Conservation (phyloP, 2,113 vertebrate genomes). For the Sceloporus tristichus region DNA sequence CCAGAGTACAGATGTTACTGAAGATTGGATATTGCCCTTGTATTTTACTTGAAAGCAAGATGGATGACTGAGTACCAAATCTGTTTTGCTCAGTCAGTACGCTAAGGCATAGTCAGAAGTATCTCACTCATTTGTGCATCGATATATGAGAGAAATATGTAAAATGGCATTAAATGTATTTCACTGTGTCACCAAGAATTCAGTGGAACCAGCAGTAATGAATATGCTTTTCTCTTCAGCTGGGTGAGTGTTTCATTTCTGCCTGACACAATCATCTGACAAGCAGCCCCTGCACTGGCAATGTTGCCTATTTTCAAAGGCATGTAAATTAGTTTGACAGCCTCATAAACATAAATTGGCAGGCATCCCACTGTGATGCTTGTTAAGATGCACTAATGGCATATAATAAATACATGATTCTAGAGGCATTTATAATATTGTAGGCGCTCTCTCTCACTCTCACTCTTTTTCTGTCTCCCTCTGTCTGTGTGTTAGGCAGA, state of each 20-base stretch:
- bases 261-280: slow-evolving; percentile 83
- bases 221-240: slow-evolving; percentile 78
- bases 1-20: slow-evolving; percentile 51
- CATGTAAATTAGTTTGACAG: slow-evolving; percentile 86
- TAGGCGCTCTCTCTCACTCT: neutral
- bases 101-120: slow-evolving; percentile 66
- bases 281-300: slow-evolving; percentile 77
- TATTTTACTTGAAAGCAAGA: slow-evolving; percentile 65
- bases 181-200: slow-evolving; percentile 79
- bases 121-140: slow-evolving; percentile 74
- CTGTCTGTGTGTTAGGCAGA: neutral
- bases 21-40: slow-evolving; percentile 44
- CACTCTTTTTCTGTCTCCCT: too few relatives aligned
- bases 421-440: slow-evolving; percentile 62
- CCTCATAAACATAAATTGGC: slow-evolving; percentile 87
- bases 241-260: slow-evolving; percentile 80
- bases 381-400: slow-evolving; percentile 83
- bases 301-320: slow-evolving; percentile 83
- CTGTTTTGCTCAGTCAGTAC: slow-evolving; percentile 68
- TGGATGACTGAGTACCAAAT: slow-evolving; percentile 62
- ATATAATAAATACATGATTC: slow-evolving; percentile 85
- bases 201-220: slow-evolving; percentile 78
- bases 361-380: slow-evolving; percentile 81
- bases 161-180: slow-evolving; percentile 81
- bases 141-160: slow-evolving; percentile 78